Conservation (phyloP, 2,797 vertebrate species). For the Spinibarbus caldwelli region DNA sequence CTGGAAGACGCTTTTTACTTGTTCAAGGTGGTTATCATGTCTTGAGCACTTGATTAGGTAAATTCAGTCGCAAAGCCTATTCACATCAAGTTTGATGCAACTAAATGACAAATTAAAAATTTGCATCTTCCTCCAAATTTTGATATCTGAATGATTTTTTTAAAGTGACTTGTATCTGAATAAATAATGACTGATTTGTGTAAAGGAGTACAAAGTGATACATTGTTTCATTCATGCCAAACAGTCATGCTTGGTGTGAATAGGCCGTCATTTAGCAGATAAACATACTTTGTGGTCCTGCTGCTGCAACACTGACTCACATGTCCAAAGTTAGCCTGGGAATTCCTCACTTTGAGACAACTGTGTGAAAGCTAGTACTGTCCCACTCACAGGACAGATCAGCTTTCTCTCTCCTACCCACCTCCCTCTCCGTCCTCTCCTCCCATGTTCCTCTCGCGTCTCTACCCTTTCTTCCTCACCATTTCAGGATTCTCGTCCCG, state of each 20-base stretch:
- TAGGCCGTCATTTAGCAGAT: not conserved
- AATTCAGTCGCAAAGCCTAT: too few relatives aligned
- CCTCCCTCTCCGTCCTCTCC: slow-evolving; percentile 30
- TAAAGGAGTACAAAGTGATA: not conserved
- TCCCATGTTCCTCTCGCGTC: slow-evolving; percentile 44
- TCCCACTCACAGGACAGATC: slow-evolving; percentile 61
- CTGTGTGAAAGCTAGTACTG: slow-evolving; percentile 56
- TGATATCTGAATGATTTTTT: not conserved
- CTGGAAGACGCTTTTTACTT: too few relatives aligned
- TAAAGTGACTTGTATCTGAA: not conserved
- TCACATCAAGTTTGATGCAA: not conserved
- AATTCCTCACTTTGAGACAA: slow-evolving; percentile 42
- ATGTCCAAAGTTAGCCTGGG: slow-evolving; percentile 46
- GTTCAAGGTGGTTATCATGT: not conserved
- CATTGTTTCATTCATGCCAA: not conserved
- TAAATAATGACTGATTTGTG: not conserved
- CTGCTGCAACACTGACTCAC: slow-evolving; percentile 12
- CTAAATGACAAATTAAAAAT: not conserved
- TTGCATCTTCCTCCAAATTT: not conserved
- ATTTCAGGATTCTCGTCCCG: slow-evolving; percentile 4
- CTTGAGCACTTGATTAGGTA: not conserved
- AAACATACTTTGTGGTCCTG: not conserved
- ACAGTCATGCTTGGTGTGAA: not conserved
- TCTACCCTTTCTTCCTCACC: slow-evolving; percentile 30
- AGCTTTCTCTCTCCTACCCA: slow-evolving; percentile 48